These are phyloP conservation scores for Amphimallon solstitiale DNA, from an alignment of 2,888 invertebrate genomes.

Conservation along the genomic window DNA sequence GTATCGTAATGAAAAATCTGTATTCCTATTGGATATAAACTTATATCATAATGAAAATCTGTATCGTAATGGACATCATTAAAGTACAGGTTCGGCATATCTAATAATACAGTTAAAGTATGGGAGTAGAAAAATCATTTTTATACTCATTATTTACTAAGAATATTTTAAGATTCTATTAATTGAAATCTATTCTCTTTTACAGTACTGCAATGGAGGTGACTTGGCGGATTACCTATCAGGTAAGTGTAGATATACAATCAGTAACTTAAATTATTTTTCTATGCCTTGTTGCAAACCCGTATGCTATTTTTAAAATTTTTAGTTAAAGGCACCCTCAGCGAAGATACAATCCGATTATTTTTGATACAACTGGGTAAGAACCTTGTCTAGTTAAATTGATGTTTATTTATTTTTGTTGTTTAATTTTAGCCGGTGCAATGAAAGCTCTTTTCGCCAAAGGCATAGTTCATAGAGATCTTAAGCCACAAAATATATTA, in stretches of 20 bases:
- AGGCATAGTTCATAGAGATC: conserved; percentile 98
- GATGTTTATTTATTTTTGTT: conserved; percentile 15
- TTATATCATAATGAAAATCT: too few relatives aligned
- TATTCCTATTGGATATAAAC: too few relatives aligned
- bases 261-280: background rate
- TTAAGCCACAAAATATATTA: conserved; percentile 99
- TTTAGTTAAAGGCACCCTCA: conserved; percentile 89
- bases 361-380: conserved; percentile 93
- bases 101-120: too few relatives aligned
- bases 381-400: conserved; percentile 45
- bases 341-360: conserved; percentile 95
- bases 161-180: too few relatives aligned
- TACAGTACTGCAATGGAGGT: conserved; percentile 98
- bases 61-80: too few relatives aligned
- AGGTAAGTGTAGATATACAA: conserved; percentile 63
- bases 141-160: too few relatives aligned
- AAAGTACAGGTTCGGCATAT: too few relatives aligned
- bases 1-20: too few relatives aligned
- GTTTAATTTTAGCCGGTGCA: conserved; percentile 79
- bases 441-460: conserved; percentile 97
- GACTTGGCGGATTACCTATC: conserved; percentile 97
- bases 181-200: conserved; percentile 52
- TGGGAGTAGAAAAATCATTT: too few relatives aligned
- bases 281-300: conserved; percentile 42
- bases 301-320: too few relatives aligned